Conservation (phyloP, 1,140 invertebrate species). For the Anoplophora glabripennis region DNA sequence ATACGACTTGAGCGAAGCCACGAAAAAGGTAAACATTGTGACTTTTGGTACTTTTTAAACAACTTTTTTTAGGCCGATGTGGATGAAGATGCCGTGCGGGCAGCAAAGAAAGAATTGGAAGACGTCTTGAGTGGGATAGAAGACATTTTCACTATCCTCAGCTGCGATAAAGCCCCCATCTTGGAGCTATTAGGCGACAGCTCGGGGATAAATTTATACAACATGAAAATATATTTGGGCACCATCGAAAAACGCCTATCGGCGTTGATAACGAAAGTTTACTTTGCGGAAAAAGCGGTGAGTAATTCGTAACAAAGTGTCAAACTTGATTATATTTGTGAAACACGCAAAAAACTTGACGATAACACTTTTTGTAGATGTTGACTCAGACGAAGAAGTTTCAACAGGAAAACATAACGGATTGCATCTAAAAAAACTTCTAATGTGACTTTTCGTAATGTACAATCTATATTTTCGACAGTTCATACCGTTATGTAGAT, state of each 20-base stretch:
- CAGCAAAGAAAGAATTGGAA: slow-evolving; percentile 52
- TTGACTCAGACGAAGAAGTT: slow-evolving; percentile 8
- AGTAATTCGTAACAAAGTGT: slow-evolving; percentile 1
- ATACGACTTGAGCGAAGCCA: slow-evolving; percentile 48
- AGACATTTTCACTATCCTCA: slow-evolving; percentile 57
- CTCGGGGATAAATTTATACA: slow-evolving; percentile 62
- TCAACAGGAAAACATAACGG: not conserved
- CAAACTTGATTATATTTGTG: not conserved
- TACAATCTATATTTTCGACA: too few relatives aligned
- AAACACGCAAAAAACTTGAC: not conserved
- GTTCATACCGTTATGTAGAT: too few relatives aligned
- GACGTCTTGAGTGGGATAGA: slow-evolving; percentile 57
- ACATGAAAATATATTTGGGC: slow-evolving; percentile 71
- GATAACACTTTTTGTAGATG: slow-evolving; percentile 3
- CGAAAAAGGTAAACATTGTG: slow-evolving; percentile 19
- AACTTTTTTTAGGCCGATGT: slow-evolving; percentile 50
- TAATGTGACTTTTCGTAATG: too few relatives aligned
- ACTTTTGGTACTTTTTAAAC: not conserved
- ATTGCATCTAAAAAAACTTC: too few relatives aligned
- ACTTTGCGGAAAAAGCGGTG: slow-evolving; percentile 35
- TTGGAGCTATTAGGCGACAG: slow-evolving; percentile 62
- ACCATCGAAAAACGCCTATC: slow-evolving; percentile 66
- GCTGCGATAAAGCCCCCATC: slow-evolving; percentile 68
- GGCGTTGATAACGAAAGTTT: slow-evolving; percentile 45
- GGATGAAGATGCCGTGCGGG: slow-evolving; percentile 52